Percentiles rank a stretch among this genome's conserved stretches.
Evolutionary conservation across 2,797 vertebrate species (phyloP).

Genomic region (Knipowitschia caucasica): DNA sequence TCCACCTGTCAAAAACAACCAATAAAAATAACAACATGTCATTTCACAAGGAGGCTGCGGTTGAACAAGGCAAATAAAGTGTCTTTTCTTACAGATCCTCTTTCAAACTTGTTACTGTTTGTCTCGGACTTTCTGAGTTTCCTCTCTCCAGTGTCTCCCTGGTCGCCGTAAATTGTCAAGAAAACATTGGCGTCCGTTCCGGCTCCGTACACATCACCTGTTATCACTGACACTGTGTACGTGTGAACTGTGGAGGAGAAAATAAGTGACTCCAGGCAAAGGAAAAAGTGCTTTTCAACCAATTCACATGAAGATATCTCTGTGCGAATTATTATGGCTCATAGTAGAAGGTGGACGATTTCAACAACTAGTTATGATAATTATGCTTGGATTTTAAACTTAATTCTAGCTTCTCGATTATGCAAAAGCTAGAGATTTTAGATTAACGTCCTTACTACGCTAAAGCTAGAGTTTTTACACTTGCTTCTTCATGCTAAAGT

Average conservation of each 20-base stretch:
- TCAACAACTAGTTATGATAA: no score
- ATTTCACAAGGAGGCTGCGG: background rate
- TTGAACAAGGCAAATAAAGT: background rate
- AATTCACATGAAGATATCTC: background rate
- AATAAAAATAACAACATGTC: background rate
- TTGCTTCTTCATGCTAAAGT: no score
- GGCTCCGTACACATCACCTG: slow-evolving; percentile 85
- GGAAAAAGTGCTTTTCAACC: slow-evolving; percentile 15
- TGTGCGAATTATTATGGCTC: no score
- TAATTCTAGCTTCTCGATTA: no score
- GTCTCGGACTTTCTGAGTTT: slow-evolving; percentile 93
- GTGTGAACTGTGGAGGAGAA: slow-evolving; percentile 78
- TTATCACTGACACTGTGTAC: slow-evolving; percentile 88
- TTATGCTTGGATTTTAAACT: no score
- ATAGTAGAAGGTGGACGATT: no score
- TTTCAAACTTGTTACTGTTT: slow-evolving; percentile 95
- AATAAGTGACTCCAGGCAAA: slow-evolving; percentile 12
- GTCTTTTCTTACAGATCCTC: slow-evolving; percentile 83
- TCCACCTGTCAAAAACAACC: slow-evolving; percentile 79
- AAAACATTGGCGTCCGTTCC: slow-evolving; percentile 95
- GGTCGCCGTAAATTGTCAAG: slow-evolving; percentile 90
- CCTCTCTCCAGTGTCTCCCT: slow-evolving; percentile 92
- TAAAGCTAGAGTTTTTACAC: no score
- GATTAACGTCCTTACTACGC: no score
- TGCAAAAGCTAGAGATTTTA: no score